Evolutionary conservation across 1,140 invertebrate genomes (phyloP), one percentile per base, ranked within the genome.

Genomic region (Papilio polyxenes): DNA sequence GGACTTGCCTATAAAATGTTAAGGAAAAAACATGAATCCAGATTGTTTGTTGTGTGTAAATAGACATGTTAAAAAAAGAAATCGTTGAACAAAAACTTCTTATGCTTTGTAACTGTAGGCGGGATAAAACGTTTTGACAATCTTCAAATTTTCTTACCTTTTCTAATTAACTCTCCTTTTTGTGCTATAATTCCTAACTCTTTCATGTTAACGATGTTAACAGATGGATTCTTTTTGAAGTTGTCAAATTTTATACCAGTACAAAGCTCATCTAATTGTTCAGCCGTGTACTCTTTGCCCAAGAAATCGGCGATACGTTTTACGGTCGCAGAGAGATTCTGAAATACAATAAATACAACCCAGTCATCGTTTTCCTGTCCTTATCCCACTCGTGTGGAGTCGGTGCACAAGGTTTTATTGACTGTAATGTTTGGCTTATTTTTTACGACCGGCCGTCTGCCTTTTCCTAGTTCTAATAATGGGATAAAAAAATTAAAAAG

Each of bases 171-270:
- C 20, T n/a, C 40, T 56, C 69, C 69, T 56, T 96, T 95, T 4
- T 96, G 96, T 3, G 90, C 83, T 56, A 78, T 87, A 20, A 65
- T 9, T 31, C 77, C 77, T 56, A 80, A 15, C 13, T 48, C 48
- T 65, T 48, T 80, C 7, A 65, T 11, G 9, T 80, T 56, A 80
- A 65, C 77, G 13, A 65, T 65, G 59, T 40, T 31, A 40, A 80
- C 37, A 1, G 53, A 80, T 17, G 53, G 77, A 44, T 62, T 80
- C 7, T 96, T 95, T 80, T 96, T 96, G 90, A 98, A 98, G 86
- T 96, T 97, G 31, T 96, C 94, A 85, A 98, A 97, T 85, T 95
- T 95, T n/a, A 97, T 94, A 87, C 97, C 96, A 49, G 96, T 90
- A 10, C 93, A 92, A 3, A 97, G 92, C 49, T 92, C 92, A 2